These are phyloP conservation scores for Cebus imitator DNA, from an alignment of 2,113 vertebrate species.

Conservation along the genomic window DNA sequence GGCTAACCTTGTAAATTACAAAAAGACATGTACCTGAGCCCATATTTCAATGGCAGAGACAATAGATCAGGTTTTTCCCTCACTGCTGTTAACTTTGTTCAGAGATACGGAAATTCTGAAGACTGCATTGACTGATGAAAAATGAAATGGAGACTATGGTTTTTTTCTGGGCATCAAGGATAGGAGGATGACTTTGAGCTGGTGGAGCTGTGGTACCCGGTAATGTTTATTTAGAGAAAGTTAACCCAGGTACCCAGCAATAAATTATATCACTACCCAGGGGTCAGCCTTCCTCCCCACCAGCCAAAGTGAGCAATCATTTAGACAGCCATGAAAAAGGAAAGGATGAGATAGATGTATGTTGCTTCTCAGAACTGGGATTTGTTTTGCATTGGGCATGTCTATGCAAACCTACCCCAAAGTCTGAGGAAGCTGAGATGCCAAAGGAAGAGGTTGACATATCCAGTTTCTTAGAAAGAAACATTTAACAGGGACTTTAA, in stretches of 20 bases:
- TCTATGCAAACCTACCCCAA: no score
- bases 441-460: no score
- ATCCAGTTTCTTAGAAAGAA: no score
- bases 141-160: background rate
- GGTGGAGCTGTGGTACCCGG: background rate
- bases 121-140: background rate
- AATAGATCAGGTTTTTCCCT: background rate
- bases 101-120: background rate
- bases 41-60: background rate
- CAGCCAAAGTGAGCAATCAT: background rate
- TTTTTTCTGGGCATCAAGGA: background rate
- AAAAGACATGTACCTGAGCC: background rate
- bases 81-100: background rate
- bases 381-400: no score
- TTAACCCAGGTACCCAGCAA: background rate
- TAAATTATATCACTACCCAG: background rate
- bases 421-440: no score
- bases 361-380: background rate
- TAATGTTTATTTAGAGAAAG: background rate
- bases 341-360: background rate
- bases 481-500: no score
- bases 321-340: background rate
- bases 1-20: background rate
- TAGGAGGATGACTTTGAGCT: background rate
- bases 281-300: background rate